Evolutionary conservation across 1,140 invertebrate genomes (phyloP).

Genomic region (Vanessa atalanta): DNA sequence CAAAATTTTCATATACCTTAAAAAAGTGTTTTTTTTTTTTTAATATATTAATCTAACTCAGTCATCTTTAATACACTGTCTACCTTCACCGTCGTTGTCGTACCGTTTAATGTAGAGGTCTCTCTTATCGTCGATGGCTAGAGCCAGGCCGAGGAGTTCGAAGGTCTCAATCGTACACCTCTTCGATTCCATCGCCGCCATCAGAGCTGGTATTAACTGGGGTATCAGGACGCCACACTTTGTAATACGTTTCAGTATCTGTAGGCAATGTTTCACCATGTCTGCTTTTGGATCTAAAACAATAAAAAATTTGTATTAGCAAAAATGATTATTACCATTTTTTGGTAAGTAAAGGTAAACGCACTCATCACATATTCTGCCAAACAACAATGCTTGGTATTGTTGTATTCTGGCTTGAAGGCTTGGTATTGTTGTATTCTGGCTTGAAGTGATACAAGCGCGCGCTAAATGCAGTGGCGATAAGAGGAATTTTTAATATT

Average conservation of each 20-base stretch:
- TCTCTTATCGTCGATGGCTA: constrained; percentile 1
- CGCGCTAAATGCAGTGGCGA: too few relatives aligned
- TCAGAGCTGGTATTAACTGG: constrained; percentile 26
- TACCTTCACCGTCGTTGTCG: neutral
- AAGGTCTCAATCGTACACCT: constrained; percentile 23
- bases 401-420: too few relatives aligned
- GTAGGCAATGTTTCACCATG: constrained; percentile 22
- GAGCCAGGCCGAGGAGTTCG: constrained; percentile 30
- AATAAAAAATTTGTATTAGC: neutral
- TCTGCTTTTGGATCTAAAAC: constrained; percentile 24
- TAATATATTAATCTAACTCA: neutral
- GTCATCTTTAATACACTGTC: too few relatives aligned
- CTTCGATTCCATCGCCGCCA: constrained; percentile 20
- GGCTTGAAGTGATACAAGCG: too few relatives aligned
- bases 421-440: too few relatives aligned
- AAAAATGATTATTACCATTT: too few relatives aligned
- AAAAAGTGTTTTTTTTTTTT: neutral
- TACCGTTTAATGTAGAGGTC: neutral
- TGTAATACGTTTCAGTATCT: constrained; percentile 35
- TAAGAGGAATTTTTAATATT: too few relatives aligned
- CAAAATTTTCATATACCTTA: constrained; percentile 32
- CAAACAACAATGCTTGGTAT: too few relatives aligned
- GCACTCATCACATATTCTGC: too few relatives aligned
- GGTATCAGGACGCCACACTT: constrained; percentile 37
- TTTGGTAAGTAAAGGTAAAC: too few relatives aligned